A percentile compares a stretch with the other conserved stretches of the same genome.
Conservation (phyloP, 2,797 vertebrate species). For the Microctenopoma stevenorrisi region DNA sequence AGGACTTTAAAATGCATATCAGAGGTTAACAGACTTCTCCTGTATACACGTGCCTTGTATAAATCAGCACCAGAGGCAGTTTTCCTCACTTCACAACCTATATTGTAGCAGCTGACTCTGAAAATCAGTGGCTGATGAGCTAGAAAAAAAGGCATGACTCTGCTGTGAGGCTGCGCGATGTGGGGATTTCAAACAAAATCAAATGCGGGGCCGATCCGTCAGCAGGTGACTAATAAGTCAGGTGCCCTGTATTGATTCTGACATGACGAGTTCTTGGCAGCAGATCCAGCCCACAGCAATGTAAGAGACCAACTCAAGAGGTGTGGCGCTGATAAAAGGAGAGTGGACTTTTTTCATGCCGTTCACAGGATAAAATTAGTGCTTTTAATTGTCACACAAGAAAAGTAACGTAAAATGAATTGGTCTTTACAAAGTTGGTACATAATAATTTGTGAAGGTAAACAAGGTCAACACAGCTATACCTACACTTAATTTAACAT, state of each 20-base stretch:
- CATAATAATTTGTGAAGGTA: too few species aligned
- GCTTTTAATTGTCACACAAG: too few species aligned
- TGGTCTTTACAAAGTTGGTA: too few species aligned
- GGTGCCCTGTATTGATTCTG: slow-evolving; percentile 33
- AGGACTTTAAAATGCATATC: too few species aligned
- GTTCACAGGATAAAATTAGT: not conserved
- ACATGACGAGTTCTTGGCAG: slow-evolving; percentile 8
- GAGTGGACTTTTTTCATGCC: too few species aligned
- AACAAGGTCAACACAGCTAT: too few species aligned
- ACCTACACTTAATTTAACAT: too few species aligned
- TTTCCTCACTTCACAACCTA: not conserved
- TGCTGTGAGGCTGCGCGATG: slow-evolving; percentile 7
- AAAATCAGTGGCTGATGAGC: slow-evolving; percentile 13
- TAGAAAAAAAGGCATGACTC: slow-evolving; percentile 7
- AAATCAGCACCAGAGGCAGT: slow-evolving; percentile 8
- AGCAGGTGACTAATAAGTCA: slow-evolving; percentile 40
- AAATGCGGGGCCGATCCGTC: slow-evolving; percentile 1
- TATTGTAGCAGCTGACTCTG: slow-evolving; percentile 3
- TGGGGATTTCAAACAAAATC: slow-evolving; percentile 6
- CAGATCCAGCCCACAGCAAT: not conserved
- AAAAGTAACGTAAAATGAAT: too few species aligned
- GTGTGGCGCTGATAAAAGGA: slow-evolving; percentile 10
- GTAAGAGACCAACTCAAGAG: slow-evolving; percentile 3
- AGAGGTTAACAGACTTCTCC: too few species aligned
- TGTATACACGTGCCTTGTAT: too few species aligned